Conservation (phyloP, 2,888 invertebrate genomes). For the Drosophila atripex region DNA sequence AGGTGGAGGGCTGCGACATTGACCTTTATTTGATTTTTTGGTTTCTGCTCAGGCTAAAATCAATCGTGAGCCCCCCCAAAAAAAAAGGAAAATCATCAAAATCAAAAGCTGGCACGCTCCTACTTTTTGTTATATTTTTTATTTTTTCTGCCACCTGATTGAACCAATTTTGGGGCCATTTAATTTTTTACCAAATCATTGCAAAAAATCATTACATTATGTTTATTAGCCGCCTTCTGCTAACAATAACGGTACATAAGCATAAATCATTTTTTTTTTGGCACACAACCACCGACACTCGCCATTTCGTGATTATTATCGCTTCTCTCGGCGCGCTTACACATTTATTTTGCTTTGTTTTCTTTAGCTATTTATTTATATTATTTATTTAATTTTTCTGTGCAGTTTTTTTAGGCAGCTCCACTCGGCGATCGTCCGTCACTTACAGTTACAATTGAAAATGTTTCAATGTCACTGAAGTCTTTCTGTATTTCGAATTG, state of each 20-base stretch:
- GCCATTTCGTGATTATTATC: slow-evolving; percentile 26
- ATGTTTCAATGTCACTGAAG: slow-evolving; percentile 58
- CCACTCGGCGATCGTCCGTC: slow-evolving; percentile 2
- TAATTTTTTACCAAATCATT: slow-evolving; percentile 64
- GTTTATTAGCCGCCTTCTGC: slow-evolving; percentile 60
- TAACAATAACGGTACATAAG: slow-evolving; percentile 56
- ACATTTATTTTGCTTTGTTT: slow-evolving; percentile 9
- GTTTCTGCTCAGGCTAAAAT: slow-evolving; percentile 27
- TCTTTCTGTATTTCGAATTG: slow-evolving; percentile 20
- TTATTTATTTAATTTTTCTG: slow-evolving; percentile 1
- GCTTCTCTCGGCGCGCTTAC: slow-evolving; percentile 1
- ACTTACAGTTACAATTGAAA: slow-evolving; percentile 38
- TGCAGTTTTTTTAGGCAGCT: slow-evolving; percentile 5
- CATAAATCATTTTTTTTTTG: slow-evolving; percentile 15
- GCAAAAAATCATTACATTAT: slow-evolving; percentile 45
- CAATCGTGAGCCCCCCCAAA: slow-evolving; percentile 31
- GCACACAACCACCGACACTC: slow-evolving; percentile 20
- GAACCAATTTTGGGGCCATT: slow-evolving; percentile 59
- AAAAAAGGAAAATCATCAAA: slow-evolving; percentile 10
- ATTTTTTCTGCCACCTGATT: slow-evolving; percentile 39
- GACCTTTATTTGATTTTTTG: slow-evolving; percentile 65
- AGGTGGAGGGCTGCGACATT: slow-evolving; percentile 56
- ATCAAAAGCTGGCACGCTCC: slow-evolving; percentile 33
- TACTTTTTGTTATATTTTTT: slow-evolving; percentile 10
- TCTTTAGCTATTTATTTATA: slow-evolving; percentile 6